Conservation (phyloP, 2,113 vertebrate genomes). For the Cyanistes caeruleus region DNA sequence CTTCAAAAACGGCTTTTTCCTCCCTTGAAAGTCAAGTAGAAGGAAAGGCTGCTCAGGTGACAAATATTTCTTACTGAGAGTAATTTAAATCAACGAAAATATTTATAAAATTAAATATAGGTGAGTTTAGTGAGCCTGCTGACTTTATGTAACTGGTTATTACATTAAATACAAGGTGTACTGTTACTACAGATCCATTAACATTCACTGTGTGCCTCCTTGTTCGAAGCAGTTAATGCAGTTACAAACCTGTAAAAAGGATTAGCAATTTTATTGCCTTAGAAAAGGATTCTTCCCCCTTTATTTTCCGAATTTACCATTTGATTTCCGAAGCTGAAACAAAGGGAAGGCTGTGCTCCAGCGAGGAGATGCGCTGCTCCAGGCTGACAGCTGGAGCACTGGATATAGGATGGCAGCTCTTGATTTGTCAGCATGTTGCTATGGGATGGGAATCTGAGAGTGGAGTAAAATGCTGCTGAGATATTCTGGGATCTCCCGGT, state of each 20-base stretch:
- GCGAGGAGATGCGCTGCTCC: neutral
- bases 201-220: neutral
- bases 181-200: neutral
- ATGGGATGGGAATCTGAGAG: neutral
- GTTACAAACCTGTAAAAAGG: slow-evolving; percentile 17
- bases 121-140: neutral
- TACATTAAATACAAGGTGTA: neutral
- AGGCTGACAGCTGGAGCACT: slow-evolving; percentile 36
- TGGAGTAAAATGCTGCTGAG: neutral
- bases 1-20: neutral
- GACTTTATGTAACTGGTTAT: neutral
- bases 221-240: neutral
- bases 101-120: neutral
- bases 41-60: neutral
- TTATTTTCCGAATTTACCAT: neutral
- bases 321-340: slow-evolving; percentile 27
- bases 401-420: slow-evolving; percentile 30
- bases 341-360: slow-evolving; percentile 24
- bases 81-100: neutral
- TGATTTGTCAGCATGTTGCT: slow-evolving; percentile 56
- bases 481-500: slow-evolving; percentile 28
- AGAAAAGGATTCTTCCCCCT: neutral
- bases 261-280: neutral
- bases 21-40: neutral
- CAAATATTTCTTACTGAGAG: neutral